These are phyloP conservation scores for Cherax quadricarinatus DNA, from an alignment of 1,140 invertebrate genomes.

Conservation along the genomic window DNA sequence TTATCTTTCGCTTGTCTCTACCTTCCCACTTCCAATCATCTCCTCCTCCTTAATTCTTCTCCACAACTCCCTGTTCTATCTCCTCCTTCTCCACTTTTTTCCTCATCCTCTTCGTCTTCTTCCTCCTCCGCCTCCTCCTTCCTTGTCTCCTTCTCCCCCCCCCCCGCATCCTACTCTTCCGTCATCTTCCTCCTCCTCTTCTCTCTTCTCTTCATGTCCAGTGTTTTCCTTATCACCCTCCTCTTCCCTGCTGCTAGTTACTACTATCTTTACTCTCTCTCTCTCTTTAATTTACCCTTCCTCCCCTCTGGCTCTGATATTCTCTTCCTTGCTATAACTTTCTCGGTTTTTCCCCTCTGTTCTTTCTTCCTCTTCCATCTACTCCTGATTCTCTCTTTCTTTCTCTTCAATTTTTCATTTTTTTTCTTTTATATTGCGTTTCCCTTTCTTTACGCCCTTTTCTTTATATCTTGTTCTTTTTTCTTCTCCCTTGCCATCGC, in stretches of 20 bases:
- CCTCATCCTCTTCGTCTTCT: not conserved
- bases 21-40: not conserved
- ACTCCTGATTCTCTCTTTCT: not conserved
- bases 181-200: not conserved
- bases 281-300: not conserved
- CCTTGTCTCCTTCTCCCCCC: not conserved
- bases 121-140: too few relatives aligned
- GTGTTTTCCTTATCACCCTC: not conserved
- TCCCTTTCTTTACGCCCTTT: not conserved
- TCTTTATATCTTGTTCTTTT: not conserved
- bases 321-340: not conserved
- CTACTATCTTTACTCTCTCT: constrained; percentile 19
- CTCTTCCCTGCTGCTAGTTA: not conserved
- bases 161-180: not conserved
- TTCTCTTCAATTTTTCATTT: not conserved
- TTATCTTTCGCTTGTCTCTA: not conserved
- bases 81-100: not conserved
- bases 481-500: not conserved
- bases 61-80: not conserved
- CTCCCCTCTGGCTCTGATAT: not conserved
- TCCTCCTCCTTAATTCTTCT: not conserved
- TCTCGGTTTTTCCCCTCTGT: too few relatives aligned
- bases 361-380: not conserved
- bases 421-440: not conserved
- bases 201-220: not conserved